A percentile compares a stretch with the other conserved stretches of the same genome.
These are phyloP conservation scores for Turritopsis rubra DNA, from an alignment of 30 jellyfish, hydroid and myxozoan genomes.

Conservation along the genomic window DNA sequence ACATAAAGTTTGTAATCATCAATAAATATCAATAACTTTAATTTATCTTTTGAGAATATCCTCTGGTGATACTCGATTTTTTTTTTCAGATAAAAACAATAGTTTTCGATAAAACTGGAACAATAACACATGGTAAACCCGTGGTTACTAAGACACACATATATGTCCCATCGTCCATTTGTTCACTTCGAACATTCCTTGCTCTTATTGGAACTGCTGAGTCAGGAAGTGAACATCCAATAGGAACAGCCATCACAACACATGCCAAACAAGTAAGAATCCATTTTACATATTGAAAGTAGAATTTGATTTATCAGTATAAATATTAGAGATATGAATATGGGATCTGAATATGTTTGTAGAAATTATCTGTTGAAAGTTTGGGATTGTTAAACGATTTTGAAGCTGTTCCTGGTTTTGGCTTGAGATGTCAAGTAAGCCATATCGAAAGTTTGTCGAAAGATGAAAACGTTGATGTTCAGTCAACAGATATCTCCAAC, in stretches of 20 bases:
- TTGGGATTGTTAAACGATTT: constrained; percentile 63
- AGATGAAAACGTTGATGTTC: constrained; percentile 15
- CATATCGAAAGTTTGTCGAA: constrained; percentile 25
- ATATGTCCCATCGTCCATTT: constrained; percentile 28
- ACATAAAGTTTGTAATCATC: constrained; percentile 51
- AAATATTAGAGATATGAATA: too few relatives aligned
- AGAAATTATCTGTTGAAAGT: constrained; percentile 24
- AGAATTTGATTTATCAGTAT: too few relatives aligned
- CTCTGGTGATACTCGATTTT: background rate
- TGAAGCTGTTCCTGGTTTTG: constrained; percentile 88
- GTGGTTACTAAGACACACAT: constrained; percentile 48
- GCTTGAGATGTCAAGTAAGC: constrained; percentile 60
- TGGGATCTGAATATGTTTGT: background rate
- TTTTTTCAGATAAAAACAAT: constrained; percentile 64
- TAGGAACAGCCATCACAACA: constrained; percentile 72
- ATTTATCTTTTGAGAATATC: background rate
- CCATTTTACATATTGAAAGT: background rate
- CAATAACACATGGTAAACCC: constrained; percentile 96
- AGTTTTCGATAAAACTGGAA: constrained; percentile 97
- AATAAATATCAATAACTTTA: background rate
- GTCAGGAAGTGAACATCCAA: constrained; percentile 90
- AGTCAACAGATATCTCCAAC: background rate
- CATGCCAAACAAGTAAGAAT: constrained; percentile 61
- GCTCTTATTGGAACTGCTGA: constrained; percentile 93
- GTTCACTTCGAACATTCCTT: constrained; percentile 43